Percentiles rank a stretch among this genome's conserved stretches.
These are phyloP conservation scores for Himalopsyche japonica DNA, from an alignment of 2,888 invertebrate genomes.

Conservation along the genomic window DNA sequence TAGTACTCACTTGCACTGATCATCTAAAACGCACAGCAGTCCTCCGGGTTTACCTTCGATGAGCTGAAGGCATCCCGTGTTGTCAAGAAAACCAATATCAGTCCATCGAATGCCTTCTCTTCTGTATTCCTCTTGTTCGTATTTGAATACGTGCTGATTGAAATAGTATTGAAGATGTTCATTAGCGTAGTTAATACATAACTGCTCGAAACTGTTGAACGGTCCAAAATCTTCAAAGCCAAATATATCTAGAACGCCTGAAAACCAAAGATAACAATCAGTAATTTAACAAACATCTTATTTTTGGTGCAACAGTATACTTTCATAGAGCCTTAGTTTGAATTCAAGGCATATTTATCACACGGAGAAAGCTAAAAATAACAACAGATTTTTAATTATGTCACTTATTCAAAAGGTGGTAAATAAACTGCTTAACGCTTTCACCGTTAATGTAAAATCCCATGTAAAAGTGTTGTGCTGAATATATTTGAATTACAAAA, in stretches of 20 bases:
- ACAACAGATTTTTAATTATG: too few species aligned
- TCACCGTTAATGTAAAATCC: too few species aligned
- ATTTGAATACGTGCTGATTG: conserved; percentile 97
- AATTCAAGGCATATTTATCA: too few species aligned
- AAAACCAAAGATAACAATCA: too few species aligned
- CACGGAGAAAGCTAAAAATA: too few species aligned
- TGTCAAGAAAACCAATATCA: conserved; percentile 94
- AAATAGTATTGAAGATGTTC: conserved; percentile 97
- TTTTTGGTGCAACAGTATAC: too few species aligned
- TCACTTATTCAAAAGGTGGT: too few species aligned
- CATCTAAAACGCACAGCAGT: conserved; percentile 87
- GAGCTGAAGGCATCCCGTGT: conserved; percentile 90
- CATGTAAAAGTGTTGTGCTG: too few species aligned
- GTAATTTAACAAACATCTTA: too few species aligned
- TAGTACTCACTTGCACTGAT: conserved; percentile 87
- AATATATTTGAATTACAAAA: too few species aligned
- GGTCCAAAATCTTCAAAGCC: conserved; percentile 95
- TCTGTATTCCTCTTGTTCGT: conserved; percentile 94
- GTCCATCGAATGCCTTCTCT: conserved; percentile 94
- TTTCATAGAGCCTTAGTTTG: too few species aligned
- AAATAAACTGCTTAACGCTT: too few species aligned
- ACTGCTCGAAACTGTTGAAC: conserved; percentile 91
- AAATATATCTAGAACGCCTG: conserved; percentile 92
- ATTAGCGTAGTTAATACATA: conserved; percentile 97
- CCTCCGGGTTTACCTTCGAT: conserved; percentile 91